A percentile compares a stretch with the other conserved stretches of the same genome.
Conservation (phyloP, 2,888 invertebrate species). For the Parapristionchus giblindavisi region DNA sequence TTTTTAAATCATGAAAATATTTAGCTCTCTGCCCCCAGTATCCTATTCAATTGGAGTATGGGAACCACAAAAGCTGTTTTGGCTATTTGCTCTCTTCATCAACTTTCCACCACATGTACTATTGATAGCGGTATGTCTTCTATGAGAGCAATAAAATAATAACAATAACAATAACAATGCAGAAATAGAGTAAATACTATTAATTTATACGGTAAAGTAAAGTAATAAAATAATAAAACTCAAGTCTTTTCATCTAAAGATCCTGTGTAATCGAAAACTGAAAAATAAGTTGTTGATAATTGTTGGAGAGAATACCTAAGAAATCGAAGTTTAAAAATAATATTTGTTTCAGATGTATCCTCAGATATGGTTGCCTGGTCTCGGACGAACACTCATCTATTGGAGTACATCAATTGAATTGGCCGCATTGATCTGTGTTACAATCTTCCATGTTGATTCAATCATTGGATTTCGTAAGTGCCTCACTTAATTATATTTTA, state of each 20-base stretch:
- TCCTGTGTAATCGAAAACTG: too few relatives aligned
- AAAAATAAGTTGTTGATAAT: too few relatives aligned
- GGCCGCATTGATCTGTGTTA: neutral
- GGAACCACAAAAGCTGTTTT: conserved; percentile 13
- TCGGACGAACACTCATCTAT: neutral
- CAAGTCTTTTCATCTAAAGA: too few relatives aligned
- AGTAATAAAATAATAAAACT: too few relatives aligned
- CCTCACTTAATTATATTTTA: too few relatives aligned
- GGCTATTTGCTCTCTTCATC: conserved; percentile 4
- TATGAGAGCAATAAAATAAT: too few relatives aligned
- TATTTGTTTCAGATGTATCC: neutral
- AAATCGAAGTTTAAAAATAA: too few relatives aligned
- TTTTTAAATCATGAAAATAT: neutral
- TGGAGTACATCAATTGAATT: neutral
- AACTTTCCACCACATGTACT: neutral
- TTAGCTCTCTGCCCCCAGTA: conserved; percentile 4
- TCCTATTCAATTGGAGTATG: conserved; percentile 14
- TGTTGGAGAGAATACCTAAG: too few relatives aligned
- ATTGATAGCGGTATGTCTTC: neutral
- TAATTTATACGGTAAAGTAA: too few relatives aligned
- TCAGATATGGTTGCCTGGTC: neutral
- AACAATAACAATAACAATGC: too few relatives aligned
- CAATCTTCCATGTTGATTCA: conserved; percentile 1
- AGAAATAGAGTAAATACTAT: too few relatives aligned
- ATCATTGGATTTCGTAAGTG: conserved; percentile 7